These are phyloP conservation scores for Thyatira batis DNA, from an alignment of 2,888 invertebrate species.

Conservation along the genomic window DNA sequence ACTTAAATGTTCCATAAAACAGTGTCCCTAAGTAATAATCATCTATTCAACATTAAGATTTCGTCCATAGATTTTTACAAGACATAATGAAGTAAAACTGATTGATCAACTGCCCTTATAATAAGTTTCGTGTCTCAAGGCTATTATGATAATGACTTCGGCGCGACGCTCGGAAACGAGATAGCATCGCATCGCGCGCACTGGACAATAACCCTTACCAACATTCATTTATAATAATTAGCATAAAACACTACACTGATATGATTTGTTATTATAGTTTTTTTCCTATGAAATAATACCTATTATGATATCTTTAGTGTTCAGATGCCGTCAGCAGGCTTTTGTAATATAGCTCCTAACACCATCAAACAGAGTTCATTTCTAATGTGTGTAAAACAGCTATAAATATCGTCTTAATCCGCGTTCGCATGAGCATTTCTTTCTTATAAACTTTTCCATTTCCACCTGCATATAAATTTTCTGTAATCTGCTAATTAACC, in stretches of 20 bases:
- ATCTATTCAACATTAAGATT: not conserved
- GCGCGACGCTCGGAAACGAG: slow-evolving; percentile 75
- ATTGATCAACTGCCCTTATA: slow-evolving; percentile 63
- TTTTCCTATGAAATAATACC: slow-evolving; percentile 18
- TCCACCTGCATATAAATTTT: not conserved
- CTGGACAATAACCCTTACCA: slow-evolving; percentile 77
- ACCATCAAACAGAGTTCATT: not conserved
- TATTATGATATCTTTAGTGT: slow-evolving; percentile 17
- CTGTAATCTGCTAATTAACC: not conserved
- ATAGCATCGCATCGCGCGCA: slow-evolving; percentile 77
- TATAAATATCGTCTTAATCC: not conserved
- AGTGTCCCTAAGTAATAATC: not conserved
- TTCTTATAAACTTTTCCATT: not conserved
- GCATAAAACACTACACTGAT: slow-evolving; percentile 54
- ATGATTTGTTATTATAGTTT: slow-evolving; percentile 47
- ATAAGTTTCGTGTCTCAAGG: slow-evolving; percentile 72
- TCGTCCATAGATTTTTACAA: slow-evolving; percentile 11
- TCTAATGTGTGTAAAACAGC: not conserved
- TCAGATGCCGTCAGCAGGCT: slow-evolving; percentile 22
- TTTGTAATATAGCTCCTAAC: not conserved
- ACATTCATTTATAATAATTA: slow-evolving; percentile 73
- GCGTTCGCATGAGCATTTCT: slow-evolving; percentile 5
- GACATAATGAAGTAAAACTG: slow-evolving; percentile 61
- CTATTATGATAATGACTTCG: slow-evolving; percentile 74
- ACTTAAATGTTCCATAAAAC: too few relatives aligned